Evolutionary conservation across 2,888 invertebrate genomes (phyloP).

Genomic region (Drosophila parthenogenetica): DNA sequence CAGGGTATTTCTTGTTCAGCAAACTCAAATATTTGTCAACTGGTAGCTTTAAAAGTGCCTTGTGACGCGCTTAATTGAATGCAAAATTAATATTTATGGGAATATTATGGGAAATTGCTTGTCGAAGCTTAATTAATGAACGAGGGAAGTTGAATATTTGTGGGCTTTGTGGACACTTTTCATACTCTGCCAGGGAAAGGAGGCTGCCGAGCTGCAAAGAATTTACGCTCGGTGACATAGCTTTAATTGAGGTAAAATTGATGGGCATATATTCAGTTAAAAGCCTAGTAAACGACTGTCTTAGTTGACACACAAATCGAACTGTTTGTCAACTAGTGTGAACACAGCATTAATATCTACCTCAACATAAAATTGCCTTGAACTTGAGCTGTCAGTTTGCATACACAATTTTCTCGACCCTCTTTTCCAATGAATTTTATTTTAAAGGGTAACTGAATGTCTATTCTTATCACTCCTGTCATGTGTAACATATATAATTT

Average conservation of each 20-base stretch:
- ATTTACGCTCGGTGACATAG: background rate
- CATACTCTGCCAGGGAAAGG: background rate
- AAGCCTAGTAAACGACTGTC: too few species aligned
- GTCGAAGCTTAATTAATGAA: constrained; percentile 63
- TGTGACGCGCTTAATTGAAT: constrained; percentile 56
- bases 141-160: constrained; percentile 19
- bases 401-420: background rate
- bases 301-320: too few species aligned
- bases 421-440: too few species aligned
- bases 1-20: constrained; percentile 23
- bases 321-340: too few species aligned
- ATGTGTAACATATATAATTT: constrained; percentile 11
- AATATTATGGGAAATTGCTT: constrained; percentile 36
- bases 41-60: background rate
- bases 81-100: constrained; percentile 73
- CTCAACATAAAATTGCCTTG: background rate
- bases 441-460: constrained; percentile 1
- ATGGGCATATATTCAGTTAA: too few species aligned
- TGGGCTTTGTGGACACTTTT: constrained; percentile 9
- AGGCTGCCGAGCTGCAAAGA: background rate
- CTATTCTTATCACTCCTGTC: constrained; percentile 4
- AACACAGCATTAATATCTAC: background rate
- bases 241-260: background rate
- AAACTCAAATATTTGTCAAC: background rate
- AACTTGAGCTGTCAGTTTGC: background rate